Base-by-base conservation (phyloP, 2,113 vertebrate species). In the Saguinus imperator region DNA sequence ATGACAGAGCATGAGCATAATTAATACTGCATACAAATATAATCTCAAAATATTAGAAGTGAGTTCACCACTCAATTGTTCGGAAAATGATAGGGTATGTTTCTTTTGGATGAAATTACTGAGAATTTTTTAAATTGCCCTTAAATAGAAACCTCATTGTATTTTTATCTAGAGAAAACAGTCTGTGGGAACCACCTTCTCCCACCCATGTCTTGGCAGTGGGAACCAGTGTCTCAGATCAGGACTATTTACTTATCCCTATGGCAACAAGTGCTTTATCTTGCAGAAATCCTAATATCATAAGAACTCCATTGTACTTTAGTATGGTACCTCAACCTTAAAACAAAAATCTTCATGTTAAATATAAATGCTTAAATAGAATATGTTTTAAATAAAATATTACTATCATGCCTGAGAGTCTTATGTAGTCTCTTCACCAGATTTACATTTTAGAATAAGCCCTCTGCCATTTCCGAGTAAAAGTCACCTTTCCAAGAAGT, bases 141-240 rank as follows among this genome's bases (percentile, higher is more conserved):
- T 96, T 97, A 97, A 96, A 93, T 97, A 94, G 95, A 94, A 97
- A 57, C 86, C 68, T 77, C 87, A 81, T 23, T 88, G 52, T 97
- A 98, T 98, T 98, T 98, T 98, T 98, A 98, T 89, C 91, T 85
- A 93, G 79, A 93, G 93, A 95, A 98, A 98, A 97, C 89, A 97
- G 84, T 94, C 92, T 97, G 79, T 97, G 97, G 95, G 94, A 97
- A 98, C 89, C 77, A 97, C 94, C 90, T 89, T 98, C 94, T 94
- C 66, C 94, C 64, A 84, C 70, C 89, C 95, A 73, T 92, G 75
- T 85, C 76, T 96, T 97, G 94, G 95, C 96, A 97, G 61, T 94
- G 84, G 80, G 72, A 97, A 85, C 72, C 40, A 50, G n/a, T 76
- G 45, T 76, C 80, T 95, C 91, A 73, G 73, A 87, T 96, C 85